phyloP scores from a whole-genome alignment of 2,113 vertebrate species.

The Platichthys flesus region DNA sequence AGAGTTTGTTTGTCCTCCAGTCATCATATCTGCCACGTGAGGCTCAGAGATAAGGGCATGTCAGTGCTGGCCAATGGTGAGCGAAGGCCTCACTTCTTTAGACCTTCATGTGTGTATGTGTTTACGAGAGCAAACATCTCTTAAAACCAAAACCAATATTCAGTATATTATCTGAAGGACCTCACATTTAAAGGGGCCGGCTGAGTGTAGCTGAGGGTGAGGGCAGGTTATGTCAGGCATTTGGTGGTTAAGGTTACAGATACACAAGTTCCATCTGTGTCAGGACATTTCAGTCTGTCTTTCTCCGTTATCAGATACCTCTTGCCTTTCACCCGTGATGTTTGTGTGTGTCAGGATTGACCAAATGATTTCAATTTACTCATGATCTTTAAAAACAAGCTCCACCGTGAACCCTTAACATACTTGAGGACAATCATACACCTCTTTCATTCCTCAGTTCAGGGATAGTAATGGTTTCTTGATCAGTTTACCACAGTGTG shows the following conservation, averaged over 20 bases:
- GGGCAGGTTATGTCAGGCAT: constrained; percentile 27
- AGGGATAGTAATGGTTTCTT: background rate
- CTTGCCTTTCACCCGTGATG: constrained; percentile 15
- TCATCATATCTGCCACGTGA: constrained; percentile 33
- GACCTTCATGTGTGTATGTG: background rate
- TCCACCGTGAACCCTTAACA: background rate
- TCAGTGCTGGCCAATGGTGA: constrained; percentile 11
- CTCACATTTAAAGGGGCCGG: background rate
- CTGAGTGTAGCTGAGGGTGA: constrained; percentile 26
- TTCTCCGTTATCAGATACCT: constrained; percentile 8
- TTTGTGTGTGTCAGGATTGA: constrained; percentile 1
- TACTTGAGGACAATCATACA: background rate
- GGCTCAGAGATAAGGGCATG: constrained; percentile 57
- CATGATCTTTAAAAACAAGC: too few relatives aligned
- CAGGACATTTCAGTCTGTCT: constrained; percentile 15
- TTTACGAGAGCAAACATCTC: background rate
- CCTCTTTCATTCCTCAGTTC: background rate
- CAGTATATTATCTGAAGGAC: background rate
- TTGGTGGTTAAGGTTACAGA: constrained; percentile 55
- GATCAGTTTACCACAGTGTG: background rate
- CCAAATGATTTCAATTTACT: background rate
- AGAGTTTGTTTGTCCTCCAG: constrained; percentile 14
- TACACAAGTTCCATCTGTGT: constrained; percentile 19
- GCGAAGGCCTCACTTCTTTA: constrained; percentile 3
- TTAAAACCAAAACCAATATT: constrained; percentile 13